Conservation (phyloP, 1,140 invertebrate species). For the Ips nitidus region DNA sequence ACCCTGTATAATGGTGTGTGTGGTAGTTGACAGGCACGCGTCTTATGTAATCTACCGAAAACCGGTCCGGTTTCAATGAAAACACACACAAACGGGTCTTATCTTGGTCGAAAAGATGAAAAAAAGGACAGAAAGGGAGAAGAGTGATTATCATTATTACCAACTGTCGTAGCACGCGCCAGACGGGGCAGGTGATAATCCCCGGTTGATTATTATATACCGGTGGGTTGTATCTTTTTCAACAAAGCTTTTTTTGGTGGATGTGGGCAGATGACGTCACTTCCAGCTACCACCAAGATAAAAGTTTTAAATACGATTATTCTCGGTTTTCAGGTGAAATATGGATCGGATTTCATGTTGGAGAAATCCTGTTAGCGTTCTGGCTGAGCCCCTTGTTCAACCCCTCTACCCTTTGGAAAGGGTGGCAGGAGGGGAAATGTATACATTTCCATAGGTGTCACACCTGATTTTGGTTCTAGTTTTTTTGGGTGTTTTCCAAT, state of each 20-base stretch:
- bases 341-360: conserved; percentile 18
- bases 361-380: conserved; percentile 36
- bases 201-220: conserved; percentile 7
- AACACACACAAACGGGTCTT: conserved; percentile 4
- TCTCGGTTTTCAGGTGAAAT: conserved; percentile 27
- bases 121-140: neutral
- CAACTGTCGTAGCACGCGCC: conserved; percentile 27
- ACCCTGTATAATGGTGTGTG: no score
- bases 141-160: conserved; percentile 6
- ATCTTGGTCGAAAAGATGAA: conserved; percentile 13
- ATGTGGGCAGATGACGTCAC: no score
- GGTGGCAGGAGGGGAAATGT: conserved; percentile 33
- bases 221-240: no score
- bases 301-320: conserved; percentile 12
- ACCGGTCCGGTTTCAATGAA: conserved; percentile 12
- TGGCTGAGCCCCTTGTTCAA: conserved; percentile 5
- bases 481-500: neutral
- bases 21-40: neutral
- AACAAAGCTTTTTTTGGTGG: no score
- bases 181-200: conserved; percentile 28
- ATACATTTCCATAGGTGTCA: conserved; percentile 19
- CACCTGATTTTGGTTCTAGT: neutral
- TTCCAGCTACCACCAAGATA: no score
- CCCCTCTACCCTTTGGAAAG: neutral
- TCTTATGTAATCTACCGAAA: conserved; percentile 8